Conservation (phyloP, 1,140 invertebrate genomes). For the Drosophila nebulosa region DNA sequence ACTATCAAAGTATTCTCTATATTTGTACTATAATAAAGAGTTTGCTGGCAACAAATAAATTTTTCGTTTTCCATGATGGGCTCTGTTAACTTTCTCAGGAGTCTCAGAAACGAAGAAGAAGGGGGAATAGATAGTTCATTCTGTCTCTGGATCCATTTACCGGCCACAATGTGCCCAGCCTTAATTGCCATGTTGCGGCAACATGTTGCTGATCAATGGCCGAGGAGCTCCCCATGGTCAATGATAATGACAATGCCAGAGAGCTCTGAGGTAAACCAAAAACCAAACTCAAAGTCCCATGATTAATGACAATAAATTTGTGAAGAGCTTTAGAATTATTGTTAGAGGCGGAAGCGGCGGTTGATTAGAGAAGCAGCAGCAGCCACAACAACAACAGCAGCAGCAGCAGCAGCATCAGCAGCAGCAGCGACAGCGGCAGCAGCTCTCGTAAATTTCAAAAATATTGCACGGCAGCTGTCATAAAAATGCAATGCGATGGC, state of each 20-base stretch:
- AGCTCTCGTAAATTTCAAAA: slow-evolving; percentile 62
- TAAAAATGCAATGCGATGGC: slow-evolving; percentile 70
- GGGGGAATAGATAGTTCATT: neutral
- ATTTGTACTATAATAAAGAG: slow-evolving; percentile 51
- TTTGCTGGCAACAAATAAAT: slow-evolving; percentile 68
- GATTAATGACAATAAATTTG: slow-evolving; percentile 80
- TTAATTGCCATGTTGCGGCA: slow-evolving; percentile 75
- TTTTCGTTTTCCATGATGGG: slow-evolving; percentile 28
- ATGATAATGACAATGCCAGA: slow-evolving; percentile 47
- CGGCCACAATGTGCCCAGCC: slow-evolving; percentile 36
- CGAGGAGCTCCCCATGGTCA: slow-evolving; percentile 32
- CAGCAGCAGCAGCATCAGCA: slow-evolving; percentile 3
- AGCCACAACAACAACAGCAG: neutral
- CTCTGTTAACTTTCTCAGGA: slow-evolving; percentile 18
- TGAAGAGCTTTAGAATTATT: slow-evolving; percentile 1
- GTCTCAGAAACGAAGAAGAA: neutral
- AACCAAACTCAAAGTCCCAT: slow-evolving; percentile 56
- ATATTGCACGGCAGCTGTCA: slow-evolving; percentile 65
- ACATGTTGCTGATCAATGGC: slow-evolving; percentile 77
- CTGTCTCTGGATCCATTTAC: neutral
- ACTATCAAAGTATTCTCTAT: slow-evolving; percentile 9
- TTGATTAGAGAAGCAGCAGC: slow-evolving; percentile 54
- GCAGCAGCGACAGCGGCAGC: neutral
- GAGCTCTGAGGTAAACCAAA: slow-evolving; percentile 35
- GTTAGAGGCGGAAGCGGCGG: slow-evolving; percentile 35